phyloP scores from a whole-genome alignment of 1,140 invertebrate genomes.

The Nasonia longicornis region DNA sequence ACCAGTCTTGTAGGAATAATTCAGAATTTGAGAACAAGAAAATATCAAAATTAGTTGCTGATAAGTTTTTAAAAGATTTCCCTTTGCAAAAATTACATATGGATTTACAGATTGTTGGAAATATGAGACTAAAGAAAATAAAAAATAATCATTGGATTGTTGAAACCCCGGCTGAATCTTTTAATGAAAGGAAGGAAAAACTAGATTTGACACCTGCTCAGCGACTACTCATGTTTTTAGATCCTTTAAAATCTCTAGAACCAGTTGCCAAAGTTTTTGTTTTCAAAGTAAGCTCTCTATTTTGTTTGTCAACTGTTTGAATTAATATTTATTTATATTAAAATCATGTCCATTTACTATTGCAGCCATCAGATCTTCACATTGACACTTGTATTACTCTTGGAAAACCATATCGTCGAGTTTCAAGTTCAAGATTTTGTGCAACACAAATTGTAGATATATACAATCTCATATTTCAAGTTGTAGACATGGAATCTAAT shows the following conservation, averaged over 20 bases:
- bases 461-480: slow-evolving; percentile 52
- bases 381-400: slow-evolving; percentile 19
- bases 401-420: slow-evolving; percentile 58
- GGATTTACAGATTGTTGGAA: slow-evolving; percentile 53
- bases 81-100: slow-evolving; percentile 51
- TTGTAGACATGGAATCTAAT: slow-evolving; percentile 41
- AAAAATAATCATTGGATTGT: slow-evolving; percentile 32
- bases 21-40: slow-evolving; percentile 25
- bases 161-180: slow-evolving; percentile 54
- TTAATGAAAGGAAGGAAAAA: slow-evolving; percentile 56
- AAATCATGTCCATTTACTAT: slow-evolving; percentile 15
- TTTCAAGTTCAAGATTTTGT: slow-evolving; percentile 65
- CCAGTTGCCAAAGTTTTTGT: slow-evolving; percentile 2
- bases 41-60: slow-evolving; percentile 52
- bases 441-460: slow-evolving; percentile 48
- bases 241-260: slow-evolving; percentile 22
- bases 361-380: neutral
- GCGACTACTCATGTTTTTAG: slow-evolving; percentile 46
- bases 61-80: slow-evolving; percentile 54
- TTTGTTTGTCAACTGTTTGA: neutral
- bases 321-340: neutral
- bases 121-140: slow-evolving; percentile 39
- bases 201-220: slow-evolving; percentile 46
- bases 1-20: slow-evolving; percentile 47
- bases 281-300: slow-evolving; percentile 48